These are phyloP conservation scores for Brenthis ino DNA, from an alignment of 2,888 invertebrate genomes.

Conservation along the genomic window DNA sequence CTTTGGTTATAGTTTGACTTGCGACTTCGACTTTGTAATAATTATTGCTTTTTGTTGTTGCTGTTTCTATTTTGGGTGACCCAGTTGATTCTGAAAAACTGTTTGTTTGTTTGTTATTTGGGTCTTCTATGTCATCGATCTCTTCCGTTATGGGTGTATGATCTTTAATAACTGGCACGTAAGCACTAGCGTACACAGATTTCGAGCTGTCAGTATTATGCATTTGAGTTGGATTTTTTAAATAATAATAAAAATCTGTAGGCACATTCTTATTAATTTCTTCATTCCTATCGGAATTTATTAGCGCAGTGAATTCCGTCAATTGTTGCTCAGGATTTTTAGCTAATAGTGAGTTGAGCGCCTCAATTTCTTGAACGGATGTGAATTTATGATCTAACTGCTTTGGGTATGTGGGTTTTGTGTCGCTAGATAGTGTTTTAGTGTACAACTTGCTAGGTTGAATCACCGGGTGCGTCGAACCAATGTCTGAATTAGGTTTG, in stretches of 20 bases:
- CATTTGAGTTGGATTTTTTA: conserved; percentile 54
- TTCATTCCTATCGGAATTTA: conserved; percentile 51
- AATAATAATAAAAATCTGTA: conserved; percentile 65
- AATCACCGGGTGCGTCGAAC: conserved; percentile 46
- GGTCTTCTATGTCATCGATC: conserved; percentile 68
- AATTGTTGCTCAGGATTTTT: conserved; percentile 77
- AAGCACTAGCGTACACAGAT: conserved; percentile 55
- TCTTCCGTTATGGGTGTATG: conserved; percentile 75
- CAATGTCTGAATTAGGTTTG: conserved; percentile 67
- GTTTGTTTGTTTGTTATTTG: conserved; percentile 48
- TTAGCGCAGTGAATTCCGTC: conserved; percentile 73
- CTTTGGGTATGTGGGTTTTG: conserved; percentile 62
- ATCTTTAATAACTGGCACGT: conserved; percentile 54
- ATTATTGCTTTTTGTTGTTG: conserved; percentile 56
- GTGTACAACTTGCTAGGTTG: conserved; percentile 51
- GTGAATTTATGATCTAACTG: conserved; percentile 60
- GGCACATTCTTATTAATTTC: conserved; percentile 55
- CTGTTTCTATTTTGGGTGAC: conserved; percentile 47
- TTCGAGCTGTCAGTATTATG: conserved; percentile 50
- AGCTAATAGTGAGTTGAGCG: conserved; percentile 71
- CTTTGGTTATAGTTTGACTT: conserved; percentile 48
- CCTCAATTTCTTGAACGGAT: conserved; percentile 65
- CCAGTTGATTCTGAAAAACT: conserved; percentile 48
- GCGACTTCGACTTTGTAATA: conserved; percentile 65
- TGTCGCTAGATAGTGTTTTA: conserved; percentile 56